phyloP scores from a whole-genome alignment of 2,113 vertebrate genomes.

The Manacus vitellinus region DNA sequence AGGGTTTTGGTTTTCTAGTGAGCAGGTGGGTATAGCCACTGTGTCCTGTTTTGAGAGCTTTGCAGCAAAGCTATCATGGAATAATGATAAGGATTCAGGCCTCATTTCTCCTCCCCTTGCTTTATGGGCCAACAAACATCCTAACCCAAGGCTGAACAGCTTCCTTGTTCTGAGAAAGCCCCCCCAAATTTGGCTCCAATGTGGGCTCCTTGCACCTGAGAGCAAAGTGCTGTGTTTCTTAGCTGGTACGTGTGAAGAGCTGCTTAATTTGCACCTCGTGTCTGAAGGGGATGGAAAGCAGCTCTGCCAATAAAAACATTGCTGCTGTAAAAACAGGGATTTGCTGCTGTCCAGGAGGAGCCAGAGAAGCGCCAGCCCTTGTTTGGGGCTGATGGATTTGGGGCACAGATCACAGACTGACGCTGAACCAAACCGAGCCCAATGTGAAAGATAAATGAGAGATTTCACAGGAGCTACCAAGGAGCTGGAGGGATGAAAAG shows the following conservation, averaged over 20 bases:
- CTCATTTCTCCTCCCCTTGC: background rate
- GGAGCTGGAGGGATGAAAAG: constrained; percentile 22
- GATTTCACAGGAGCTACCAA: background rate
- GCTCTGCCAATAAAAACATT: background rate
- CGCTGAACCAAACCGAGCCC: background rate
- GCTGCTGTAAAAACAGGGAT: background rate
- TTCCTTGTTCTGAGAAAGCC: background rate
- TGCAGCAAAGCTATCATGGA: background rate
- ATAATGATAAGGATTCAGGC: background rate
- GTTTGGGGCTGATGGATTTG: background rate
- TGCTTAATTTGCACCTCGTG: background rate
- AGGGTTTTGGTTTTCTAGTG: background rate
- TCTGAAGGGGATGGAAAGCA: background rate
- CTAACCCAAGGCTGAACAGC: background rate
- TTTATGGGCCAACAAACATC: background rate
- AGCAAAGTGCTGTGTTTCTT: background rate
- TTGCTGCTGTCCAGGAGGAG: background rate
- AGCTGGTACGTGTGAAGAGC: background rate
- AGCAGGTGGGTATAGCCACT: background rate
- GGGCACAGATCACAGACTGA: background rate
- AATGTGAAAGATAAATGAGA: background rate
- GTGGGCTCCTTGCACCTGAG: background rate
- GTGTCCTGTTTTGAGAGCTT: background rate
- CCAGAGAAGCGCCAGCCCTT: background rate
- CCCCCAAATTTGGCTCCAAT: background rate